Conservation (phyloP, 2,888 invertebrate species). For the Trichogramma evanescens region DNA sequence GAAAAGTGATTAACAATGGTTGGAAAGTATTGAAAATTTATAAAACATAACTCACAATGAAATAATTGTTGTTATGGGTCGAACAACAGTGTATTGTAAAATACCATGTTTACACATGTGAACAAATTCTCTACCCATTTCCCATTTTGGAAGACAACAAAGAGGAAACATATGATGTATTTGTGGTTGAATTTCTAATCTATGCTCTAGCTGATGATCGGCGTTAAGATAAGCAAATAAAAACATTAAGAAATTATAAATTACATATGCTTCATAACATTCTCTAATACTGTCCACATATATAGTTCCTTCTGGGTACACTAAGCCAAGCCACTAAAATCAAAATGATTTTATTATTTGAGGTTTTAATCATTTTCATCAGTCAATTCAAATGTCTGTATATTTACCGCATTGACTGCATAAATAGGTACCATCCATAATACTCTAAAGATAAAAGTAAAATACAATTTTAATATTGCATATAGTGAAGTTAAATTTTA, state of each 20-base stretch:
- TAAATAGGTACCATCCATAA: slow-evolving; percentile 98
- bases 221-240: slow-evolving; percentile 83
- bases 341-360: slow-evolving; percentile 1
- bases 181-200: slow-evolving; percentile 74
- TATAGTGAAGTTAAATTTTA: neutral
- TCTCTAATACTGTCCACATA: slow-evolving; percentile 89
- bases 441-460: slow-evolving; percentile 57
- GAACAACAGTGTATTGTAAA: slow-evolving; percentile 86
- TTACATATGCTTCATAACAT: slow-evolving; percentile 96
- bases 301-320: slow-evolving; percentile 80
- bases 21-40: neutral
- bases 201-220: slow-evolving; percentile 77
- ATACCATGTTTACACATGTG: slow-evolving; percentile 96
- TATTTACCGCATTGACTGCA: slow-evolving; percentile 83
- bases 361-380: neutral
- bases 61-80: slow-evolving; percentile 82
- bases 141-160: slow-evolving; percentile 87
- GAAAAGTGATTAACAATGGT: neutral
- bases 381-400: neutral
- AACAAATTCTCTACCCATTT: slow-evolving; percentile 88
- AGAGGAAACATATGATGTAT: slow-evolving; percentile 85
- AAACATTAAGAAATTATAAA: slow-evolving; percentile 96
- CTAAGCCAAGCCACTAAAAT: slow-evolving; percentile 75
- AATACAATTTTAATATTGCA: slow-evolving; percentile 5
- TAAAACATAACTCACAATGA: slow-evolving; percentile 65